Percentiles rank a stretch among this genome's conserved stretches.
These are phyloP conservation scores for Catharus bicknelli DNA, from an alignment of 2,113 vertebrate species.

Conservation along the genomic window DNA sequence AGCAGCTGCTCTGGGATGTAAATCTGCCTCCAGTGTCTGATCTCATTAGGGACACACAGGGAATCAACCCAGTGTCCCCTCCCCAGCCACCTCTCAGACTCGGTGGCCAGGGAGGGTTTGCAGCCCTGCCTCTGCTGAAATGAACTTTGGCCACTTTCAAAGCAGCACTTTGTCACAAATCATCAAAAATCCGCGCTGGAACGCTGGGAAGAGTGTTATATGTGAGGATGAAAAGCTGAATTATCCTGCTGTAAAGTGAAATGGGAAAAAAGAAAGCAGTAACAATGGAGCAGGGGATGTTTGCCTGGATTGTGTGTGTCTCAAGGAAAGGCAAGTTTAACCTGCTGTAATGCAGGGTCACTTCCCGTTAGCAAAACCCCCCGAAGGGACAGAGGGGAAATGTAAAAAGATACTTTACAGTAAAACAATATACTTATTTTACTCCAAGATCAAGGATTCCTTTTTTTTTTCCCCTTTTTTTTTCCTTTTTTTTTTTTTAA, in stretches of 20 bases:
- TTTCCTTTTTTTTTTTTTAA: background rate
- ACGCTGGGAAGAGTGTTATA: background rate
- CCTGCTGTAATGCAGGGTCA: slow-evolving; percentile 48
- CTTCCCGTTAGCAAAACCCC: slow-evolving; percentile 62
- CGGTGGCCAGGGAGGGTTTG: background rate
- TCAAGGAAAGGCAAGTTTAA: slow-evolving; percentile 46
- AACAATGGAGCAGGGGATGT: background rate
- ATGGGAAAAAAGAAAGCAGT: background rate
- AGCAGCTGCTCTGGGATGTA: background rate
- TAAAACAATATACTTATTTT: slow-evolving; percentile 59
- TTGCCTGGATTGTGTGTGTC: slow-evolving; percentile 8
- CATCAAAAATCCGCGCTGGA: background rate
- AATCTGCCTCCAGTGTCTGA: background rate
- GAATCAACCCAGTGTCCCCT: background rate
- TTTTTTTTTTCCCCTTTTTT: background rate
- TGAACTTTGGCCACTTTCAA: background rate
- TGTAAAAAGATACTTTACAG: slow-evolving; percentile 53
- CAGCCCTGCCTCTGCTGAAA: background rate
- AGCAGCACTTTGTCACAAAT: background rate
- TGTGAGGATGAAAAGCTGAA: slow-evolving; percentile 4
- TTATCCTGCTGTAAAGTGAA: slow-evolving; percentile 3
- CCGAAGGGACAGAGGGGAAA: slow-evolving; percentile 34
- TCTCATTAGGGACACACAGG: background rate
- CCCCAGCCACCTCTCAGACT: background rate
- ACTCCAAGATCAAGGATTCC: slow-evolving; percentile 13